Evolutionary conservation across 2,888 invertebrate species (phyloP).

Genomic region (Sesamia inferens): DNA sequence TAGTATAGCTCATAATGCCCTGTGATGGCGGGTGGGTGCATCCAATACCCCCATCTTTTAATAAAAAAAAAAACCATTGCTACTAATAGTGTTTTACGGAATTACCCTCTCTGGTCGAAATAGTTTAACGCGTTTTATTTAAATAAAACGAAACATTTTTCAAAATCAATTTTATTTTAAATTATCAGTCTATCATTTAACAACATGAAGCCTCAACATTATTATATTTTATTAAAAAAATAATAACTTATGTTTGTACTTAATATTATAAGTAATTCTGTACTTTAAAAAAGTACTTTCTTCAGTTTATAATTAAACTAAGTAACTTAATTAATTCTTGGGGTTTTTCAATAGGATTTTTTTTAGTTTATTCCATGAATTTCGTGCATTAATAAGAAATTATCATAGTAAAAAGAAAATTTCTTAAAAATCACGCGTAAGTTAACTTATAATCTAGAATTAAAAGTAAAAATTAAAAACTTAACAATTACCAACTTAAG

Average conservation of each 20-base stretch:
- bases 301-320: conserved; percentile 2
- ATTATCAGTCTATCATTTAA: conserved; percentile 60
- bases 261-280: conserved; percentile 26
- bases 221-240: conserved; percentile 20
- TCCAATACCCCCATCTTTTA: no score
- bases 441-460: conserved; percentile 5
- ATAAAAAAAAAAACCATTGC: no score
- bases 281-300: conserved; percentile 10
- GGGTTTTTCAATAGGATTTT: not conserved
- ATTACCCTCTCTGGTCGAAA: no score
- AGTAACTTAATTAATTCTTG: not conserved
- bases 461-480: conserved; percentile 36
- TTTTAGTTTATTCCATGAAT: not conserved
- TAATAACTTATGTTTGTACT: conserved; percentile 56
- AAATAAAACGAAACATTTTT: conserved; percentile 9
- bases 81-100: no score
- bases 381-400: conserved; percentile 43
- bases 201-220: conserved; percentile 45
- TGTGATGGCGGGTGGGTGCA: no score
- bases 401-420: conserved; percentile 53
- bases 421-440: conserved; percentile 35
- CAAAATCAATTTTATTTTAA: conserved; percentile 44
- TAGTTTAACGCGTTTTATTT: no score
- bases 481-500: conserved; percentile 43
- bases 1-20: no score